Percentiles rank a stretch among this genome's conserved stretches.
Conservation (phyloP, 2,888 invertebrate genomes). For the Pachydiplax longipennis region DNA sequence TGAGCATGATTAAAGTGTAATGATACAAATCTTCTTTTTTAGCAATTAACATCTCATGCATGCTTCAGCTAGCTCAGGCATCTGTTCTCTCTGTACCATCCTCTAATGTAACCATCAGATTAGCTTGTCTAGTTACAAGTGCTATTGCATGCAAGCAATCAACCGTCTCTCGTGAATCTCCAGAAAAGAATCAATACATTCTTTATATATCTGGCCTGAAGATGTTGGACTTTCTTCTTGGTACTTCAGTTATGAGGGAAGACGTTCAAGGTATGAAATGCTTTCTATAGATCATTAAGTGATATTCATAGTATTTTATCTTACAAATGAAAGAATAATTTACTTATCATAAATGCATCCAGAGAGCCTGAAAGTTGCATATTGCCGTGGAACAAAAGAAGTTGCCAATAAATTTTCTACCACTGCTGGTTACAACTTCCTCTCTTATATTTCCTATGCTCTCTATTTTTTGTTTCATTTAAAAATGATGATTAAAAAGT, state of each 20-base stretch:
- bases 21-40: not conserved
- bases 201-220: constrained; percentile 12
- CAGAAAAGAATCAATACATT: not conserved
- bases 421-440: too few species aligned
- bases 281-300: too few species aligned
- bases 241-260: not conserved
- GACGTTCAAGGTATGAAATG: not conserved
- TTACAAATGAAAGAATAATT: too few species aligned
- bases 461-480: too few species aligned
- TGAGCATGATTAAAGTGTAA: not conserved
- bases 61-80: constrained; percentile 5
- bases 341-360: too few species aligned
- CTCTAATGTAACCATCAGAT: not conserved
- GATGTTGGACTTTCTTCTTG: constrained; percentile 8
- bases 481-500: too few species aligned
- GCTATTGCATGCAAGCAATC: not conserved
- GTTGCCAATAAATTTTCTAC: too few species aligned
- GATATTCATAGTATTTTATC: too few species aligned
- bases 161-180: not conserved
- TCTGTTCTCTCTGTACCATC: not conserved
- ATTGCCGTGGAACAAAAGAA: too few species aligned
- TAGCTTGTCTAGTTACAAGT: constrained; percentile 20
- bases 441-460: too few species aligned
- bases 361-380: too few species aligned
- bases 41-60: not conserved